A percentile compares a stretch with the other conserved stretches of the same genome.
Conservation (phyloP, 2,888 invertebrate species). For the Cristatella mucedo region DNA sequence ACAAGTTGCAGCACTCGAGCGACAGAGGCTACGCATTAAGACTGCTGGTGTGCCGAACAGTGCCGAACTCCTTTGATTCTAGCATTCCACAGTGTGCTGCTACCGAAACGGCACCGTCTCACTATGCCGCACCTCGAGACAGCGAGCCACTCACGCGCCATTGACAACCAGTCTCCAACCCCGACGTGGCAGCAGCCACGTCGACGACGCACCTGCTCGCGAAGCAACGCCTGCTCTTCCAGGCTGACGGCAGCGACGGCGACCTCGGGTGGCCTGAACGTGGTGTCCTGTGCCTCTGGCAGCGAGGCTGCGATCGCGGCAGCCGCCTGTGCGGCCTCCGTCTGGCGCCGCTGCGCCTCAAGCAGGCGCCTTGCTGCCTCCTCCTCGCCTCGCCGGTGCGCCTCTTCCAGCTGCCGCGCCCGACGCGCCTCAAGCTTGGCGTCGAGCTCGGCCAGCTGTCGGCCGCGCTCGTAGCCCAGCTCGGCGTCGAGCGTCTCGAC, state of each 20-base stretch:
- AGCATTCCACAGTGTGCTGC: too few relatives aligned
- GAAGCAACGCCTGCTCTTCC: conserved; percentile 27
- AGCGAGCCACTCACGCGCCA: too few relatives aligned
- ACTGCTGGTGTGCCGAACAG: too few relatives aligned
- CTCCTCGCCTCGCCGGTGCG: conserved; percentile 22
- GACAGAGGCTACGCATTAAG: too few relatives aligned
- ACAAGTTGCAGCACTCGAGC: too few relatives aligned
- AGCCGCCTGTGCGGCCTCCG: conserved; percentile 15
- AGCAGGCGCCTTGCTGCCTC: conserved; percentile 20
- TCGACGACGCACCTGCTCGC: conserved; percentile 29
- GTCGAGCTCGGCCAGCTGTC: conserved; percentile 23
- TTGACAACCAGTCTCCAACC: too few relatives aligned
- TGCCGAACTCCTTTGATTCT: too few relatives aligned
- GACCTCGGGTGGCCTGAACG: conserved; percentile 20
- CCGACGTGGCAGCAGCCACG: too few relatives aligned
- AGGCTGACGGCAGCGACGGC: conserved; percentile 16
- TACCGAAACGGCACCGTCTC: too few relatives aligned
- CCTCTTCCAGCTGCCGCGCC: conserved; percentile 19
- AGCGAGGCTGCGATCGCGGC: too few relatives aligned
- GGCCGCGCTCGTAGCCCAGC: conserved; percentile 19
- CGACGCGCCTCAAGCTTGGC: conserved; percentile 24
- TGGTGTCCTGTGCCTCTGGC: conserved; percentile 13
- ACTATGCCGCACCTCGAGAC: too few relatives aligned
- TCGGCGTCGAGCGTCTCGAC: conserved; percentile 20
- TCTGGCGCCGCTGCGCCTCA: conserved; percentile 21